These are phyloP conservation scores for Micromys minutus DNA, from an alignment of 2,113 vertebrate species.

Conservation along the genomic window DNA sequence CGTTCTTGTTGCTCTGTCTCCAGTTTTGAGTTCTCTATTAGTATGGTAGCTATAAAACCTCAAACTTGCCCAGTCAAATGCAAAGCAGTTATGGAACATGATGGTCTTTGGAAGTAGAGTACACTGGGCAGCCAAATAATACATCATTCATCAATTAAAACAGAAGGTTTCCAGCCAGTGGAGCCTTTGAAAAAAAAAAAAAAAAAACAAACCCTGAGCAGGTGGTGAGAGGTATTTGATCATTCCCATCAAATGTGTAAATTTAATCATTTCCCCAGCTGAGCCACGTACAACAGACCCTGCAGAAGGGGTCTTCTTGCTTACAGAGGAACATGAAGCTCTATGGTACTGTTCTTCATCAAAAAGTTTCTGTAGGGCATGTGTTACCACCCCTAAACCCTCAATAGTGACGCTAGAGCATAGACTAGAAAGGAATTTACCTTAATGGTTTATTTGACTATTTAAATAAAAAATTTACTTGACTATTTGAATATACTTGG, in stretches of 20 bases:
- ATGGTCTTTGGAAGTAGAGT: background rate
- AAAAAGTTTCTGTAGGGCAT: conserved; percentile 47
- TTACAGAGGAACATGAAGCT: conserved; percentile 48
- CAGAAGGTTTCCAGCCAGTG: conserved; percentile 42
- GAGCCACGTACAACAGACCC: conserved; percentile 46
- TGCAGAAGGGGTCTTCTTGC: conserved; percentile 55
- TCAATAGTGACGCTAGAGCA: background rate
- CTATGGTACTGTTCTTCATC: conserved; percentile 41
- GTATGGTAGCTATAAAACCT: conserved; percentile 12
- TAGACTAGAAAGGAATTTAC: conserved; percentile 50
- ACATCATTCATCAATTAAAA: conserved; percentile 45
- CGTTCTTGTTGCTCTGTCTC: background rate
- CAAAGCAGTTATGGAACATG: conserved; percentile 31
- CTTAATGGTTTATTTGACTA: conserved; percentile 1
- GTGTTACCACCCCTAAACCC: background rate
- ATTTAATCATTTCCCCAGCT: conserved; percentile 72
- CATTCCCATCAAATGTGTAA: conserved; percentile 1
- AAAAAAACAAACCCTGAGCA: conserved; percentile 50
- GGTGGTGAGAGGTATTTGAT: conserved; percentile 47
- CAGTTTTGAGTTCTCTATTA: conserved; percentile 38
- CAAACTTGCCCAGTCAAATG: background rate
- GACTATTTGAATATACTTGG: conserved; percentile 59
- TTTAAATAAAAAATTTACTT: conserved; percentile 70
- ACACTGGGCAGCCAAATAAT: conserved; percentile 19
- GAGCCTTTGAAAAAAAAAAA: conserved; percentile 58